Percentiles rank a stretch among this genome's conserved stretches.
phyloP scores from a whole-genome alignment of 1,140 invertebrate genomes.

The Pogonomyrmex californicus region DNA sequence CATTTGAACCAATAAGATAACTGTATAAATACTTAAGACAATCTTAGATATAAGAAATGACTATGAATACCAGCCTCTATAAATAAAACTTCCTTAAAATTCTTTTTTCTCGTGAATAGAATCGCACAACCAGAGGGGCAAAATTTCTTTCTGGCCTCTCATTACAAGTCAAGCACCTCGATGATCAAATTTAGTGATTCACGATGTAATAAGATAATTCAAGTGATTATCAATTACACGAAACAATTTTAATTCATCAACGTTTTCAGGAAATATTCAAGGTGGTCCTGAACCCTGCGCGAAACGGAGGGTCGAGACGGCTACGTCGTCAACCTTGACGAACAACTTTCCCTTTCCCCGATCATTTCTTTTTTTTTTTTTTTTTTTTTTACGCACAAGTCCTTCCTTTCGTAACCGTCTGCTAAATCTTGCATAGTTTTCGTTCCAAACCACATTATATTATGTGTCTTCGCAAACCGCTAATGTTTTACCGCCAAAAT shows the following conservation, averaged over 20 bases:
- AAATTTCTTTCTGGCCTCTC: neutral
- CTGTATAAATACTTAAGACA: too few species aligned
- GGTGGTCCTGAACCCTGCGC: neutral
- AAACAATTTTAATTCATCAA: conserved; percentile 11
- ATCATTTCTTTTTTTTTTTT: conserved; percentile 59
- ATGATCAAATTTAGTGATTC: neutral
- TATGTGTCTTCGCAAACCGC: neutral
- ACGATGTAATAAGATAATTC: neutral
- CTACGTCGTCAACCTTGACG: conserved; percentile 50
- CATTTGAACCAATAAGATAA: too few species aligned
- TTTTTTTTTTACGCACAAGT: neutral
- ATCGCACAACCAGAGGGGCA: neutral
- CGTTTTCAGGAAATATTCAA: conserved; percentile 23
- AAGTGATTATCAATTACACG: neutral
- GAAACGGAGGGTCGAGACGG: conserved; percentile 9
- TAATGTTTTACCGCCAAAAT: neutral
- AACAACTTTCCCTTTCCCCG: conserved; percentile 69
- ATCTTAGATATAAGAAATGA: too few species aligned
- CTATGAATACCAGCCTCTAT: too few species aligned
- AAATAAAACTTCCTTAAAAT: too few species aligned
- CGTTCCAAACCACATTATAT: neutral
- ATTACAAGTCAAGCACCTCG: neutral
- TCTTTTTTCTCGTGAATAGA: neutral
- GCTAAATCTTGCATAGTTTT: neutral
- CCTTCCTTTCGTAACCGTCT: conserved; percentile 19